Evolutionary conservation across 1,140 invertebrate species (phyloP).

Genomic region (Neuroterus valhalla): DNA sequence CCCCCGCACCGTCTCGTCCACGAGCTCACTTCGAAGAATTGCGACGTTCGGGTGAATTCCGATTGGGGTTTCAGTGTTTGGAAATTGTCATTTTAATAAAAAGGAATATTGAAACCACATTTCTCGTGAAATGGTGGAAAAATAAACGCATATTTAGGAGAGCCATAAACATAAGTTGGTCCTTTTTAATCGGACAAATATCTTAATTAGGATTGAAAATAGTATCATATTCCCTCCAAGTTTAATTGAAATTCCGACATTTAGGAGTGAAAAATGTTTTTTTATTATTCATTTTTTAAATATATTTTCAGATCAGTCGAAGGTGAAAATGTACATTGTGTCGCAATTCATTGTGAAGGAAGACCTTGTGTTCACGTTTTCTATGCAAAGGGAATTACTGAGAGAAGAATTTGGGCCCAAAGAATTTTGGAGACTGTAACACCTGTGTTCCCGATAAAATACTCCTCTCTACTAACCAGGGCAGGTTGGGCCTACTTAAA

Average conservation of each 20-base stretch:
- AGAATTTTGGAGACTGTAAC: conserved; percentile 80
- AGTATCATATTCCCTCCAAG: too few species aligned
- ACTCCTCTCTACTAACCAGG: conserved; percentile 78
- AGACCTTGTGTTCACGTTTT: conserved; percentile 74
- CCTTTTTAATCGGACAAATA: too few species aligned
- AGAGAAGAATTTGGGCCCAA: conserved; percentile 81
- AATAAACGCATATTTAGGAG: too few species aligned
- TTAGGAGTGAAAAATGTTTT: neutral
- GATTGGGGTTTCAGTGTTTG: too few species aligned
- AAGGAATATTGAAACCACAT: too few species aligned
- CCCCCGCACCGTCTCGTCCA: too few species aligned
- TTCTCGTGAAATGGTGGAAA: too few species aligned
- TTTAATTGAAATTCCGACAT: neutral
- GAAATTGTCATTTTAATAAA: too few species aligned
- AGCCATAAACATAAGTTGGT: too few species aligned
- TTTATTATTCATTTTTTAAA: conserved; percentile 23
- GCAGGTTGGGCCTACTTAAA: conserved; percentile 83
- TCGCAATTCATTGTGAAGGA: conserved; percentile 75
- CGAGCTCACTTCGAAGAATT: too few species aligned
- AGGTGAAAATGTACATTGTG: conserved; percentile 77
- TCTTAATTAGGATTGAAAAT: too few species aligned
- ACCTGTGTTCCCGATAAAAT: conserved; percentile 76
- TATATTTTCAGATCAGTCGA: conserved; percentile 71
- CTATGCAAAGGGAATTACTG: conserved; percentile 75
- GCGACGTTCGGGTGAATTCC: too few species aligned